Conservation (phyloP, 2,888 invertebrate species). For the Campoletis raptor region DNA sequence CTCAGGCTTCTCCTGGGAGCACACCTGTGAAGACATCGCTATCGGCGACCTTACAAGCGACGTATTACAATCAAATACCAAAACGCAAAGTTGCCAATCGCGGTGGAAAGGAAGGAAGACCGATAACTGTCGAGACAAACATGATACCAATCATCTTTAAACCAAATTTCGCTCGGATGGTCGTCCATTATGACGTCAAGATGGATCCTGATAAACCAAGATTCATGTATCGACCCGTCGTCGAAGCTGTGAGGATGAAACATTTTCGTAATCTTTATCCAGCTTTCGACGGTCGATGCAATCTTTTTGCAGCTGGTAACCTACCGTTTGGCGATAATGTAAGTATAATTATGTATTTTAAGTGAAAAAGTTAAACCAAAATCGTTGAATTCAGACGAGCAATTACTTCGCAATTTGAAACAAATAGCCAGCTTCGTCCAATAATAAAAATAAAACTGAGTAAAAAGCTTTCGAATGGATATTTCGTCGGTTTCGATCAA, state of each 20-base stretch:
- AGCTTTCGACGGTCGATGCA: slow-evolving; percentile 92
- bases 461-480: too few relatives aligned
- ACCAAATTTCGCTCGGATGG: slow-evolving; percentile 83
- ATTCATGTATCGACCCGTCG: slow-evolving; percentile 86
- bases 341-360: slow-evolving; percentile 65
- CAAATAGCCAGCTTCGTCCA: neutral
- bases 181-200: slow-evolving; percentile 93
- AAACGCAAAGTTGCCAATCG: slow-evolving; percentile 64
- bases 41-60: slow-evolving; percentile 39
- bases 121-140: slow-evolving; percentile 87
- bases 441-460: too few relatives aligned
- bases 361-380: neutral
- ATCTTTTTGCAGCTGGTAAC: slow-evolving; percentile 86
- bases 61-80: slow-evolving; percentile 72
- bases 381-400: neutral
- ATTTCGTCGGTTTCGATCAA: too few relatives aligned
- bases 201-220: slow-evolving; percentile 90
- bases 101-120: slow-evolving; percentile 84
- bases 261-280: slow-evolving; percentile 85
- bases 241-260: slow-evolving; percentile 80
- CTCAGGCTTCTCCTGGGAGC: neutral
- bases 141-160: slow-evolving; percentile 87
- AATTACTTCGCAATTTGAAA: neutral
- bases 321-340: slow-evolving; percentile 84
- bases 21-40: slow-evolving; percentile 49